Evolutionary conservation across 1,140 invertebrate genomes (phyloP).

Genomic region (Aporrectodea caliginosa): DNA sequence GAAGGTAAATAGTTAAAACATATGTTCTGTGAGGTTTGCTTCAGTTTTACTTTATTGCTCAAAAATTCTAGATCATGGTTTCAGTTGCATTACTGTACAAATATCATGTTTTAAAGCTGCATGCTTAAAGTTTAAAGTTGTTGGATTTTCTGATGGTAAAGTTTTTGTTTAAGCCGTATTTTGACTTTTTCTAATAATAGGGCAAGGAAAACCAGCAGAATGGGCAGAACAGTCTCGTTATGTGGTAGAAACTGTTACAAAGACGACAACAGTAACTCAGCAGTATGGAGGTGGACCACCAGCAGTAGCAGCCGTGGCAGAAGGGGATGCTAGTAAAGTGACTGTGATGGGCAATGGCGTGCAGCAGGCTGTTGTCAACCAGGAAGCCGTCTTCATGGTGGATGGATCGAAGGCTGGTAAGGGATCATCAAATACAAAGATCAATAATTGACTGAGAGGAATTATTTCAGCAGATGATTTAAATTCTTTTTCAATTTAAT

Average conservation of each 20-base stretch:
- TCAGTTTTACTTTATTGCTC: neutral
- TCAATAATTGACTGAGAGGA: too few relatives aligned
- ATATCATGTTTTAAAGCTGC: neutral
- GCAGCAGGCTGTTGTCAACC: constrained; percentile 87
- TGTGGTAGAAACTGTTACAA: constrained; percentile 88
- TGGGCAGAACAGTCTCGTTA: constrained; percentile 60
- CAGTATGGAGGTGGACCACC: constrained; percentile 63
- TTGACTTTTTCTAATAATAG: constrained; percentile 31
- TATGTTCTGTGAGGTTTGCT: neutral
- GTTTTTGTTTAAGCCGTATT: neutral
- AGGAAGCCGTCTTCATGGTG: constrained; percentile 90
- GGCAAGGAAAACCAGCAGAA: constrained; percentile 41
- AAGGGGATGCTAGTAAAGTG: constrained; percentile 86
- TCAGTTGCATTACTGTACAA: neutral
- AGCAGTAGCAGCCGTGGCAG: too few relatives aligned
- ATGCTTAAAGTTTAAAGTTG: neutral
- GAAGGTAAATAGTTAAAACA: constrained; percentile 38
- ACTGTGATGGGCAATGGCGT: constrained; percentile 88
- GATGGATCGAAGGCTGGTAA: constrained; percentile 82
- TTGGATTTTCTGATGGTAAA: neutral
- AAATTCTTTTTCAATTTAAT: too few relatives aligned
- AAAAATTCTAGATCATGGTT: neutral
- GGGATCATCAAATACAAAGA: constrained; percentile 40
- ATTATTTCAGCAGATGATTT: too few relatives aligned
- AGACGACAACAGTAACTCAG: constrained; percentile 60